phyloP scores from a whole-genome alignment of 2,797 vertebrate species.

The Channa striata region DNA sequence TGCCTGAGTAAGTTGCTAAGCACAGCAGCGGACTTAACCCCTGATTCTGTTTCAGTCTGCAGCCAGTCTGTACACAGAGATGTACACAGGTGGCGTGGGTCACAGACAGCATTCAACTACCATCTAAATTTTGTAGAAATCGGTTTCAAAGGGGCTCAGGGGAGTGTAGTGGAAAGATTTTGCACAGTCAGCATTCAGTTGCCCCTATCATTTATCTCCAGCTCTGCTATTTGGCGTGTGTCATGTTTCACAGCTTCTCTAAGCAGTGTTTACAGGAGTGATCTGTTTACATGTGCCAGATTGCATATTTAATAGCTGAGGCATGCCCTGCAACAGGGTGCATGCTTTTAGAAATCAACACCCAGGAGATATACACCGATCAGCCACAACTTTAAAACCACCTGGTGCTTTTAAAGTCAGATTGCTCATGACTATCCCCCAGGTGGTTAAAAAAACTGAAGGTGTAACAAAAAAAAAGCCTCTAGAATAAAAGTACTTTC shows the following conservation, averaged over 20 bases:
- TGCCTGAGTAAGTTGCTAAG: conserved; percentile 59
- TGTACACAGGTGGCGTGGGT: conserved; percentile 37
- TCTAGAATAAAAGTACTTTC: not conserved
- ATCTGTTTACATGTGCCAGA: conserved; percentile 84
- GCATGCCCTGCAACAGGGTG: conserved; percentile 77
- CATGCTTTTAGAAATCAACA: conserved; percentile 88
- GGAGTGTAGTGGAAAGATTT: conserved; percentile 64
- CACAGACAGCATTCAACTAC: conserved; percentile 36
- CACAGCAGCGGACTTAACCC: conserved; percentile 54
- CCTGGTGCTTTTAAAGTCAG: not conserved
- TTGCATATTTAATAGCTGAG: conserved; percentile 83
- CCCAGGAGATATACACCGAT: conserved; percentile 83
- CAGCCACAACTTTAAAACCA: conserved; percentile 62
- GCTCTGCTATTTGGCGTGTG: conserved; percentile 81
- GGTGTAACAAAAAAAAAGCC: not conserved
- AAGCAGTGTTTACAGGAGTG: conserved; percentile 82
- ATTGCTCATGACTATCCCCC: too few species aligned
- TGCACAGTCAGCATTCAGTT: conserved; percentile 76
- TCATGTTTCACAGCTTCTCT: conserved; percentile 86
- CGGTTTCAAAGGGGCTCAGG: conserved; percentile 57
- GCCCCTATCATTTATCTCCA: conserved; percentile 81
- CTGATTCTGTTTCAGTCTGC: conserved; percentile 64
- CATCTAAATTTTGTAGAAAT: conserved; percentile 70
- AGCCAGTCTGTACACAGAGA: conserved; percentile 49
- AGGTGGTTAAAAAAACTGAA: not conserved